Evolutionary conservation across 2,888 invertebrate genomes (phyloP), one percentile per base, ranked within the genome.

Genomic region (Dichetophora obliterata): DNA sequence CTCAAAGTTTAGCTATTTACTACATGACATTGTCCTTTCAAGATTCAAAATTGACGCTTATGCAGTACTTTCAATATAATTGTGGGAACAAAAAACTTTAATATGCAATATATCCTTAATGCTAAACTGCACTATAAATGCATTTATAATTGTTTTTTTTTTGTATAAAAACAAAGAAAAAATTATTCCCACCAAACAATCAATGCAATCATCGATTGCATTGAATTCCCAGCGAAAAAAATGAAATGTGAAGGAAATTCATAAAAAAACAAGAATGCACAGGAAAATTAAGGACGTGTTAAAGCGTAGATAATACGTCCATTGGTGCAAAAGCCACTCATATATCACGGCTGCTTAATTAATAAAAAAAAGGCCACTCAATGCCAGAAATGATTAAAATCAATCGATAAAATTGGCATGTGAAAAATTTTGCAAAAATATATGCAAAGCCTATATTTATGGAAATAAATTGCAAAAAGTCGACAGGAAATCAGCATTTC

Each of bases 351-450:
- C 78, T 77, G 79, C 75, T 78, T 82, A 76, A 78, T 76, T 78
- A 77, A 77, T 68, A 54, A 66, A 31, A 50, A n/a, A 72, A 68
- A 71, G 52, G 75, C 69, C 76, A 83, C 84, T 85, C 83, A 82
- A 86, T 85, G 86, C 84, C 84, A 85, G 81, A 83, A 85, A 82
- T 82, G 82, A 85, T 85, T 84, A 85, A 84, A 81, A 81, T 81
- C 81, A 82, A 75, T 81, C 76, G 76, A 77, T 69, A 76, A 65
- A 70, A 52, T 70, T 66, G 34, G 74, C 78, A 76, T 76, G 73
- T 72, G 75, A 68, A 72, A 75, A 75, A 22, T 61, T 27, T 34
- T 43, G 43, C 43, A 65, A 71, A 14, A 71, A 69, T 16, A 52
- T 43, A 16, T 48, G 24, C 2, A n/a, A 50, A 0, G 27, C n/a